These are phyloP conservation scores for Harmothoe impar DNA, from an alignment of 2,888 invertebrate genomes.

Conservation along the genomic window DNA sequence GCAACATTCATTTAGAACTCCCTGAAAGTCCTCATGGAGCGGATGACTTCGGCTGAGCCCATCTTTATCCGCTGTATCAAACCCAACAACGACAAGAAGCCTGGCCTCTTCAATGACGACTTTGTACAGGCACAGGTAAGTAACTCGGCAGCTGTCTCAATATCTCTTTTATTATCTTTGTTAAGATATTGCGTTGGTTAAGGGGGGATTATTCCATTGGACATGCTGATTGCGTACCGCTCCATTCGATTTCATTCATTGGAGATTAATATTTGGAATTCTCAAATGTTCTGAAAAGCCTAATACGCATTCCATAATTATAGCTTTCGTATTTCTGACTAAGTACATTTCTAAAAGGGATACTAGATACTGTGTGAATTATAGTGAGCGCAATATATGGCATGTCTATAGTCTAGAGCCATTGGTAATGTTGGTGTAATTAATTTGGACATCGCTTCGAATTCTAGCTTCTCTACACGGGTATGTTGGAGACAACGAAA, in stretches of 20 bases:
- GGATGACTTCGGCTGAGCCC: constrained; percentile 80
- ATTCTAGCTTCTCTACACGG: constrained; percentile 80
- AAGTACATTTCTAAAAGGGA: too few species aligned
- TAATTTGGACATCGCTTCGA: too few species aligned
- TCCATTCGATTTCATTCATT: background rate
- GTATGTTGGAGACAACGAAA: constrained; percentile 82
- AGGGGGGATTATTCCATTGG: background rate
- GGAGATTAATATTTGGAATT: background rate
- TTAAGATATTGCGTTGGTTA: background rate
- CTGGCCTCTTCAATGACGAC: constrained; percentile 77
- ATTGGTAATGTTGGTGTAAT: too few species aligned
- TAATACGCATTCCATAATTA: too few species aligned
- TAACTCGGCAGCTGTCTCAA: background rate
- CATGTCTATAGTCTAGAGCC: too few species aligned
- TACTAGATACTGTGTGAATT: too few species aligned
- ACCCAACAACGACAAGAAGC: constrained; percentile 80
- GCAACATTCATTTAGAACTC: constrained; percentile 76
- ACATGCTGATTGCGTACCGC: background rate
- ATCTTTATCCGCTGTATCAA: constrained; percentile 82
- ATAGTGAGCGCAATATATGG: too few species aligned
- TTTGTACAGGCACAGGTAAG: constrained; percentile 80
- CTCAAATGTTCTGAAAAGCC: too few species aligned
- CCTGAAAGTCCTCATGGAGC: constrained; percentile 80
- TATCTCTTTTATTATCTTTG: background rate
- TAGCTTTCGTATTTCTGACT: too few species aligned